A percentile compares a stretch with the other conserved stretches of the same genome.
Conservation (phyloP, 2,888 invertebrate species). For the Lithophane leautieri region DNA sequence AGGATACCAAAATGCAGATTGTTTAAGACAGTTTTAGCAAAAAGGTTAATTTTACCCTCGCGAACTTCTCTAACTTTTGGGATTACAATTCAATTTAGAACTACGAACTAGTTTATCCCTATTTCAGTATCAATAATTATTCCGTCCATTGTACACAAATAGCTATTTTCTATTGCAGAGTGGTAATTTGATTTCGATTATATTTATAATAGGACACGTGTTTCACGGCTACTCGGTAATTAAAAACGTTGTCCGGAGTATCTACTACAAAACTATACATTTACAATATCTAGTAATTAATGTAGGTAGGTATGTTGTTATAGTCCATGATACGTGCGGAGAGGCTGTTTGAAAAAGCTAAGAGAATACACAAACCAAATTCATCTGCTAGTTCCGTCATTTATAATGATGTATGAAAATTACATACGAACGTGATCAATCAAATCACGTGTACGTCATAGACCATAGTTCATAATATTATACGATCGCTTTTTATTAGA, state of each 20-base stretch:
- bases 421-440: too few relatives aligned
- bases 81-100: slow-evolving; percentile 36
- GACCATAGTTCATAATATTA: too few relatives aligned
- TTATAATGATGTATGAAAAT: too few relatives aligned
- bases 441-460: too few relatives aligned
- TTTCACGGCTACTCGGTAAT: background rate
- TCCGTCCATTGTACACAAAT: background rate
- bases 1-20: slow-evolving; percentile 11
- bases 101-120: slow-evolving; percentile 3
- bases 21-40: slow-evolving; percentile 15
- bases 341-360: background rate
- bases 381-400: too few relatives aligned
- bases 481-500: too few relatives aligned
- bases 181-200: background rate
- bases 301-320: too few relatives aligned
- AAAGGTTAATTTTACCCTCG: slow-evolving; percentile 27
- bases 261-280: background rate
- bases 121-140: slow-evolving; percentile 8
- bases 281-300: background rate
- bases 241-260: background rate
- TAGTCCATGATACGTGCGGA: too few relatives aligned
- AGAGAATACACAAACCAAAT: background rate
- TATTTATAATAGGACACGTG: background rate
- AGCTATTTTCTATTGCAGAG: too few relatives aligned
- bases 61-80: slow-evolving; percentile 32